Conservation (phyloP, 1,140 invertebrate genomes). For the Drosophila lacteicornis region DNA sequence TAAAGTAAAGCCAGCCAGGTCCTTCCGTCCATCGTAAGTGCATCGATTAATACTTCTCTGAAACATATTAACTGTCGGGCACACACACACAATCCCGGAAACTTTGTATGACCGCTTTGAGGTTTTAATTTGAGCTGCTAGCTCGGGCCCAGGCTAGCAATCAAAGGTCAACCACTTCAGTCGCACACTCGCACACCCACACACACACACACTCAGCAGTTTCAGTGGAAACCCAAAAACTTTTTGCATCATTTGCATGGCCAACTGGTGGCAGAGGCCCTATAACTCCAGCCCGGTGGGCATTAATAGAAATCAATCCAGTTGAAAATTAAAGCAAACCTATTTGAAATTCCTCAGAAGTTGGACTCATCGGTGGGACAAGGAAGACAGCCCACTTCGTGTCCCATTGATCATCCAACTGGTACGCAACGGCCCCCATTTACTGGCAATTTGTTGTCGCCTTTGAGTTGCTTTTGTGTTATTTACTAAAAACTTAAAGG, state of each 20-base stretch:
- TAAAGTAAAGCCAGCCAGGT: not conserved
- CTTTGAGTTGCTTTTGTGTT: slow-evolving; percentile 67
- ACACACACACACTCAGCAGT: not conserved
- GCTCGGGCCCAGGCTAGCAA: slow-evolving; percentile 12
- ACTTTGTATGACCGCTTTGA: slow-evolving; percentile 40
- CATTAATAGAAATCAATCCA: slow-evolving; percentile 72
- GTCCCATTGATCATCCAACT: slow-evolving; percentile 63
- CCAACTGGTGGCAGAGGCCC: slow-evolving; percentile 50
- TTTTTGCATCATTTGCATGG: slow-evolving; percentile 74
- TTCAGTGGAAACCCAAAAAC: slow-evolving; percentile 41
- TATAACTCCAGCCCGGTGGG: slow-evolving; percentile 26
- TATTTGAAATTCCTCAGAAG: slow-evolving; percentile 56
- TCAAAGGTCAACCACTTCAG: slow-evolving; percentile 55
- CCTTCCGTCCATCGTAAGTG: not conserved
- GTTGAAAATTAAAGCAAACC: slow-evolving; percentile 62
- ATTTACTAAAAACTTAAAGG: slow-evolving; percentile 83
- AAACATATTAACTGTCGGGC: slow-evolving; percentile 25
- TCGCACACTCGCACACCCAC: slow-evolving; percentile 5
- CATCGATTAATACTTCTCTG: slow-evolving; percentile 4
- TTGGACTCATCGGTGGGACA: slow-evolving; percentile 6
- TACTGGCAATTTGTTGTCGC: slow-evolving; percentile 71
- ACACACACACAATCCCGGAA: not conserved
- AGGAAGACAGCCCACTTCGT: slow-evolving; percentile 12
- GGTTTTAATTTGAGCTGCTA: slow-evolving; percentile 38
- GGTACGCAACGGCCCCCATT: slow-evolving; percentile 62